Conservation (phyloP, 2,113 vertebrate genomes). For the Martes martes region DNA sequence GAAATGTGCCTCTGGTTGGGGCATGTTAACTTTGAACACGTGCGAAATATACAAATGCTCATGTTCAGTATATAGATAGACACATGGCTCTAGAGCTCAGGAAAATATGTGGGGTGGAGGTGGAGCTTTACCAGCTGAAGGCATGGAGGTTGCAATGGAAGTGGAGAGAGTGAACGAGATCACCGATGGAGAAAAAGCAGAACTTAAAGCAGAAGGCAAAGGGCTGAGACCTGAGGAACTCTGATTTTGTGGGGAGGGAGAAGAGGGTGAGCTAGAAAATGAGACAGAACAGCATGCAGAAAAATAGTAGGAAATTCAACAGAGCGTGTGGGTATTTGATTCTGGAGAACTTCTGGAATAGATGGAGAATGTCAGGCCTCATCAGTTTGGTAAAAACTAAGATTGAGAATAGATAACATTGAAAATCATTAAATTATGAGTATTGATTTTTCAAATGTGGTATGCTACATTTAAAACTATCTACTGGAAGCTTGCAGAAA, state of each 20-base stretch:
- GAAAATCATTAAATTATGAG: neutral
- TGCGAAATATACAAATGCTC: neutral
- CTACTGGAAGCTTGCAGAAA: neutral
- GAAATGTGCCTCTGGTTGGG: neutral
- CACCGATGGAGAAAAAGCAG: neutral
- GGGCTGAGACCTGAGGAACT: neutral
- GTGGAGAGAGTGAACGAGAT: neutral
- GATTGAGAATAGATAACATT: neutral
- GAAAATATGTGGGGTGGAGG: neutral
- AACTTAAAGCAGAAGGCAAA: neutral
- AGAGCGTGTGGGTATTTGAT: neutral
- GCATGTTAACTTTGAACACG: neutral
- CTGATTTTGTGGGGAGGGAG: neutral
- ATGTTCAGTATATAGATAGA: neutral
- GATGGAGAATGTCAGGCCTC: neutral
- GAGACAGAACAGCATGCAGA: neutral
- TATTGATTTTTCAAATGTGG: neutral
- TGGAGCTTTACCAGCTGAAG: neutral
- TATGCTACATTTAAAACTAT: neutral
- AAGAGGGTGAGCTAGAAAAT: neutral
- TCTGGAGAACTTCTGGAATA: neutral
- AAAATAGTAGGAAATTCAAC: neutral
- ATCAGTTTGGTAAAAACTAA: conserved; percentile 25
- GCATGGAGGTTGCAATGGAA: neutral
- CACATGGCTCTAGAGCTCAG: neutral